Percentiles rank a stretch among this genome's conserved stretches.
Evolutionary conservation across 2,888 invertebrate genomes (phyloP).

Genomic region (Doris montereyensis): DNA sequence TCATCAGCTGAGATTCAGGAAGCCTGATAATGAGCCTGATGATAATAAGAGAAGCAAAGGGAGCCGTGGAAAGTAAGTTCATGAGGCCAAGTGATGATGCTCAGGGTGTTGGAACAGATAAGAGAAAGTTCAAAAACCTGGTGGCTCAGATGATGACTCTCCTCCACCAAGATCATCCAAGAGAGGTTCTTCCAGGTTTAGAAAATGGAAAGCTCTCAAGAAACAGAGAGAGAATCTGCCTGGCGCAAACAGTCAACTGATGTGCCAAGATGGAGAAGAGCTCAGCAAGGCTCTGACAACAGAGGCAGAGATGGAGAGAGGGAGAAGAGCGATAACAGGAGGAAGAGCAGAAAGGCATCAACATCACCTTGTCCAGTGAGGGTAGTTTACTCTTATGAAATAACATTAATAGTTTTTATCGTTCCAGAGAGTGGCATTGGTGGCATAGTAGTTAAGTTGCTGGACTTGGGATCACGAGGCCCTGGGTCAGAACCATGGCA

Average conservation of each 20-base stretch:
- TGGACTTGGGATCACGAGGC: too few species aligned
- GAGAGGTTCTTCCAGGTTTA: background rate
- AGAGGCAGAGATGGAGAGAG: background rate
- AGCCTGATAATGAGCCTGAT: too few species aligned
- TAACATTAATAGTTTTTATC: too few species aligned
- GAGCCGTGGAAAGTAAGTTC: too few species aligned
- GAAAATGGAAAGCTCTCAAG: background rate
- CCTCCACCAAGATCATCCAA: too few species aligned
- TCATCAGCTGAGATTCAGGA: background rate
- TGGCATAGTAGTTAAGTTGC: too few species aligned
- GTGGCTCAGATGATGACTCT: background rate
- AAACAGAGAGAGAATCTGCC: constrained; percentile 1
- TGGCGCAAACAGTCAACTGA: constrained; percentile 15
- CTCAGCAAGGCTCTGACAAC: constrained; percentile 13
- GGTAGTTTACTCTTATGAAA: too few species aligned
- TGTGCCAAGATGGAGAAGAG: constrained; percentile 34
- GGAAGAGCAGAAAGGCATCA: background rate
- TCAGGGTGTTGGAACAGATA: background rate
- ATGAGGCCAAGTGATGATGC: too few species aligned
- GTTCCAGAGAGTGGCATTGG: too few species aligned
- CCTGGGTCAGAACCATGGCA: too few species aligned
- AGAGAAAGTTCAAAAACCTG: background rate
- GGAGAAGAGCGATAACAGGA: background rate
- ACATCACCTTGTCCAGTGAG: background rate
- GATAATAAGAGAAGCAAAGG: background rate